Conservation (phyloP, 2,888 invertebrate genomes). For the Drosophila glabriapex region DNA sequence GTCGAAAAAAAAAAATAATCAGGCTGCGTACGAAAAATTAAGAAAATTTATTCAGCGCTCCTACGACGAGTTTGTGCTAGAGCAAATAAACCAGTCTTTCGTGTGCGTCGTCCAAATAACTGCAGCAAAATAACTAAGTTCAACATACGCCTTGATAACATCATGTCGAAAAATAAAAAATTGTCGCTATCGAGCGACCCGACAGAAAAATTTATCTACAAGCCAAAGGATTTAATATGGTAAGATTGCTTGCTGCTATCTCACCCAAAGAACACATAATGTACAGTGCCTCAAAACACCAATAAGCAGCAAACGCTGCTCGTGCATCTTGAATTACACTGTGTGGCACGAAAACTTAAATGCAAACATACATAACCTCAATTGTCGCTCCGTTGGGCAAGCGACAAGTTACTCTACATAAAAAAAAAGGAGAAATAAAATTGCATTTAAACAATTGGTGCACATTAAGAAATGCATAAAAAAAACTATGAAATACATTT, state of each 20-base stretch:
- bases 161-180: slow-evolving; percentile 84
- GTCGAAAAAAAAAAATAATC: slow-evolving; percentile 58
- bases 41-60: slow-evolving; percentile 50
- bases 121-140: slow-evolving; percentile 83
- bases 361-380: slow-evolving; percentile 66
- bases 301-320: slow-evolving; percentile 3
- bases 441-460: slow-evolving; percentile 45
- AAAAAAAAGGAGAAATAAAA: slow-evolving; percentile 26
- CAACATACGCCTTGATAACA: slow-evolving; percentile 82
- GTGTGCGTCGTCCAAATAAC: slow-evolving; percentile 50
- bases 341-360: slow-evolving; percentile 19
- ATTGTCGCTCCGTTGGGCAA: slow-evolving; percentile 47
- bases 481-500: slow-evolving; percentile 7
- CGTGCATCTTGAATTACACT: slow-evolving; percentile 2
- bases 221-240: slow-evolving; percentile 84
- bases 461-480: slow-evolving; percentile 8
- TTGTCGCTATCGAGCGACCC: slow-evolving; percentile 81
- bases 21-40: slow-evolving; percentile 57
- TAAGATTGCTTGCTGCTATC: slow-evolving; percentile 55
- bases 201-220: slow-evolving; percentile 81
- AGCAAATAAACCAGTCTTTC: slow-evolving; percentile 20
- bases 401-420: slow-evolving; percentile 26
- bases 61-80: slow-evolving; percentile 44
- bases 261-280: slow-evolving; percentile 1
- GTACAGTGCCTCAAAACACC: slow-evolving; percentile 15